Conservation (phyloP, 2,797 vertebrate genomes). For the Enteromius afrohamiltoni region DNA sequence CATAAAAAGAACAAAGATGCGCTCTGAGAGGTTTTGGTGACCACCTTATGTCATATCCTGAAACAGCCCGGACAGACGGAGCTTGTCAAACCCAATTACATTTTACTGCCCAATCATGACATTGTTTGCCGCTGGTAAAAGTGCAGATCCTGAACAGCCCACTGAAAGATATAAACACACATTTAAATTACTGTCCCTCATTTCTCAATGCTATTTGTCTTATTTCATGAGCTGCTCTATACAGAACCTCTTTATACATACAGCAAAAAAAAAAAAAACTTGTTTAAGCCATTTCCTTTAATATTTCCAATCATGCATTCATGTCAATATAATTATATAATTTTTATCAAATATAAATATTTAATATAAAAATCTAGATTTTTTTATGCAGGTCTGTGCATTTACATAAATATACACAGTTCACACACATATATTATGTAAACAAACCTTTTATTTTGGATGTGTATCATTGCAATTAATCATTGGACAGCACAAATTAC, state of each 20-base stretch:
- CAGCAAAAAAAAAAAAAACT: no score
- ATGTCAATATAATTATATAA: no score
- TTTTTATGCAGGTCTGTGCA: no score
- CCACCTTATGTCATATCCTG: constrained; percentile 3
- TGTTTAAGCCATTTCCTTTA: not conserved
- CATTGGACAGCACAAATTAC: no score
- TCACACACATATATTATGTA: no score
- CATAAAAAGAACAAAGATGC: constrained; percentile 64
- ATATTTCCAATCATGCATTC: not conserved
- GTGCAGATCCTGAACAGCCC: not conserved
- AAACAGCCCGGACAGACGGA: constrained; percentile 14
- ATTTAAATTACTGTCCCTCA: not conserved
- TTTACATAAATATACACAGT: no score
- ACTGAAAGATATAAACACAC: not conserved
- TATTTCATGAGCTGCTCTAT: not conserved
- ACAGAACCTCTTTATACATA: not conserved
- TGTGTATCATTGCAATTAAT: no score
- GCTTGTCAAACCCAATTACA: constrained; percentile 5
- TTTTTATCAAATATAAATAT: no score
- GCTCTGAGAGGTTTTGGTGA: constrained; percentile 29
- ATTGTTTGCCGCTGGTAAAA: not conserved
- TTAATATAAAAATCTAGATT: no score
- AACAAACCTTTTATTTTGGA: no score
- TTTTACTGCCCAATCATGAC: constrained; percentile 14
- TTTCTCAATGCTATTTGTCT: not conserved